Evolutionary conservation across 2,113 vertebrate species (phyloP).

Genomic region (Mesembrinibis cayennensis): DNA sequence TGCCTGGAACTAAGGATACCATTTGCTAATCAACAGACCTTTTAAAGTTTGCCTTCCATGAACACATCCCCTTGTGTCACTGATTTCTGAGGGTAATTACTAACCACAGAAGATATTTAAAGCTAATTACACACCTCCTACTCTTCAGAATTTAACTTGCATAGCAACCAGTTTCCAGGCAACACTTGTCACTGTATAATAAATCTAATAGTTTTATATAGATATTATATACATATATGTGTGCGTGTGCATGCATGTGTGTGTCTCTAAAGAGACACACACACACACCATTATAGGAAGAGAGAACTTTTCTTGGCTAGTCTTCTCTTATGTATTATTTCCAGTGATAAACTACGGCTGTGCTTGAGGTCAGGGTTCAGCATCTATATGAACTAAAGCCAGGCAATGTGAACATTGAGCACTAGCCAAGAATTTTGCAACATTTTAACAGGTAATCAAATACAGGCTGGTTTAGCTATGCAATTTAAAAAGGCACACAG

Average conservation of each 20-base stretch:
- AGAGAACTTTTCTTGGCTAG: not conserved
- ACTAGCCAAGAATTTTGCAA: not conserved
- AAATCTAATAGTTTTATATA: conserved; percentile 68
- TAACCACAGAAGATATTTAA: conserved; percentile 78
- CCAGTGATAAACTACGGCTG: not conserved
- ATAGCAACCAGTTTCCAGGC: conserved; percentile 79
- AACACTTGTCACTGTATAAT: conserved; percentile 73
- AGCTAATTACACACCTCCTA: conserved; percentile 79
- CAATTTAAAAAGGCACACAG: not conserved
- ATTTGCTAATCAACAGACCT: conserved; percentile 52
- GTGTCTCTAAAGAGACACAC: not conserved
- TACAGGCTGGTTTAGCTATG: not conserved
- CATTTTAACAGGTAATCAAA: not conserved
- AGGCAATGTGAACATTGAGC: not conserved
- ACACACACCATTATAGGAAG: not conserved
- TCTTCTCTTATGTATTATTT: not conserved
- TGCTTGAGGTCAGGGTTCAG: not conserved
- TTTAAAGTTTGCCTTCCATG: conserved; percentile 12
- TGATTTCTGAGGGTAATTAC: conserved; percentile 74
- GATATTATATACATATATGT: conserved; percentile 40
- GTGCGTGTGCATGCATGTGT: not conserved
- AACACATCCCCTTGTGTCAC: conserved; percentile 42
- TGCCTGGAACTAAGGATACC: not conserved
- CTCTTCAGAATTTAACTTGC: conserved; percentile 79
- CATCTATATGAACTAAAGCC: not conserved